Conservation (phyloP, 2,113 vertebrate species). For the Psephotus haematonotus region DNA sequence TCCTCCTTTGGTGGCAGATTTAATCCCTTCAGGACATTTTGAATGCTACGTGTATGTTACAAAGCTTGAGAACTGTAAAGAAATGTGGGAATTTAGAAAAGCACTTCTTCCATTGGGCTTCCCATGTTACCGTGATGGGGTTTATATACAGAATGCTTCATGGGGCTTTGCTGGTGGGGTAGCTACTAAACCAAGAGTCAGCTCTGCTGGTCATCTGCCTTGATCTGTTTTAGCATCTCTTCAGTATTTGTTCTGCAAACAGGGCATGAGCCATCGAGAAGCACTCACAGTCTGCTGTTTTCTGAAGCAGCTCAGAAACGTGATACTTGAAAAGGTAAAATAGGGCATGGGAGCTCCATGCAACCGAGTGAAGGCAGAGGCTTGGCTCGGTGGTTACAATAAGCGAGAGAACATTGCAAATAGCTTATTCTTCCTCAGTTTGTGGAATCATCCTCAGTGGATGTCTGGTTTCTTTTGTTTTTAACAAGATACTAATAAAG, state of each 20-base stretch:
- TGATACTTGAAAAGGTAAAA: neutral
- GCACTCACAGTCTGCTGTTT: neutral
- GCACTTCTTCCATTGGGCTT: neutral
- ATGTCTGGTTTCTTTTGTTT: neutral
- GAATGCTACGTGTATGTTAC: fast-evolving
- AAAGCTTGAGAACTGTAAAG: neutral
- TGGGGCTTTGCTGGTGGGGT: neutral
- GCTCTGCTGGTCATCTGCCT: neutral
- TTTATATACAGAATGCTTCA: fast-evolving
- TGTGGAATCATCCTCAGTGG: neutral
- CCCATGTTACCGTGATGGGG: fast-evolving
- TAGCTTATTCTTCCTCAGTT: neutral
- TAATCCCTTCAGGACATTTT: neutral
- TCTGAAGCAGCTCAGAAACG: neutral
- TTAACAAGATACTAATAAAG: neutral
- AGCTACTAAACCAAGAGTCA: neutral
- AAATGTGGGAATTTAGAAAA: neutral
- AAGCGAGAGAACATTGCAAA: neutral
- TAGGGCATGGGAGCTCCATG: neutral
- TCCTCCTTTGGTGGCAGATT: neutral
- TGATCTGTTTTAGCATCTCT: neutral
- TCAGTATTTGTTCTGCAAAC: neutral
- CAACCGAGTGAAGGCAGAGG: fast-evolving
- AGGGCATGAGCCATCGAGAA: neutral
- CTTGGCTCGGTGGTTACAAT: neutral